A percentile compares a stretch with the other conserved stretches of the same genome.
Conservation (phyloP, 2,797 vertebrate species). For the Phrynocephalus forsythii region DNA sequence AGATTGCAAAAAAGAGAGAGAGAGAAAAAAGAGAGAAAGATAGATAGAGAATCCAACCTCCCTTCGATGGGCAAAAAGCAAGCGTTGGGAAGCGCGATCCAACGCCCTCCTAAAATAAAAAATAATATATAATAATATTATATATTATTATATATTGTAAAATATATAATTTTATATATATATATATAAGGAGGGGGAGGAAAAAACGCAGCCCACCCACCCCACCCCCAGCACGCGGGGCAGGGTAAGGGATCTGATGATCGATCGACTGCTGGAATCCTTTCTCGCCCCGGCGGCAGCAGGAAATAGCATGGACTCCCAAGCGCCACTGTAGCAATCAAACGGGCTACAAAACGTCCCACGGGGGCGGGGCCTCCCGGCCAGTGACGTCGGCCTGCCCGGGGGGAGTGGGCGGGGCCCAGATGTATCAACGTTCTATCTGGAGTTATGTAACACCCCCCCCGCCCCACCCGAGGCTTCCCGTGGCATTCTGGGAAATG, state of each 20-base stretch:
- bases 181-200: too few species aligned
- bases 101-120: neutral
- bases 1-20: too few species aligned
- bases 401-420: neutral
- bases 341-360: slow-evolving; percentile 41
- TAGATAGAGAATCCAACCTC: neutral
- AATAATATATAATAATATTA: too few species aligned
- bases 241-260: too few species aligned
- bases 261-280: neutral
- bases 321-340: neutral
- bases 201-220: too few species aligned
- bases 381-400: neutral
- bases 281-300: slow-evolving; percentile 35
- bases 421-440: slow-evolving; percentile 9
- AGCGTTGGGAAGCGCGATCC: too few species aligned
- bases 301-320: slow-evolving; percentile 43
- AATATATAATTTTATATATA: too few species aligned
- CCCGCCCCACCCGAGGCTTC: neutral
- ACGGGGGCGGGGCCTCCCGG: slow-evolving; percentile 3
- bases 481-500: slow-evolving; percentile 31
- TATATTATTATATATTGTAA: too few species aligned
- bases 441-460: slow-evolving; percentile 27
- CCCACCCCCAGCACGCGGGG: too few species aligned
- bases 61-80: too few species aligned
- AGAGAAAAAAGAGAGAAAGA: fast-evolving